A percentile compares a stretch with the other conserved stretches of the same genome.
Evolutionary conservation across 35 echinoderm and acorn worm genomes (phyloP).

Genomic region (Strongylocentrotus purpuratus): DNA sequence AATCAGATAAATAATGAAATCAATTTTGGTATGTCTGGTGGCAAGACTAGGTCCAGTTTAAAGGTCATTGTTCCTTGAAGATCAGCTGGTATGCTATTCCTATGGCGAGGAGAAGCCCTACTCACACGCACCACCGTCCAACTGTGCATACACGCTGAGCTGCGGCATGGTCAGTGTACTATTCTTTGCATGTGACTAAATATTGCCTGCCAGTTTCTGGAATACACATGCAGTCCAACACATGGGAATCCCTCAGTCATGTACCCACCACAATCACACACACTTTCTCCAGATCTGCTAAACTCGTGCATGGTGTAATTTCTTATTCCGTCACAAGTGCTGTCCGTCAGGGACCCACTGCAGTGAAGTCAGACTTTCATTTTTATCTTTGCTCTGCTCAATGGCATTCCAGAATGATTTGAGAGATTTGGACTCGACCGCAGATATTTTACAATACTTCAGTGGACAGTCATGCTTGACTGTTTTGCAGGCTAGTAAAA

Average conservation of each 20-base stretch:
- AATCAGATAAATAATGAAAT: too few species aligned
- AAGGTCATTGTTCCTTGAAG: not conserved
- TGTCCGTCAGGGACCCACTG: not conserved
- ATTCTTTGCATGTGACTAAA: not conserved
- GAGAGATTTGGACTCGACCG: not conserved
- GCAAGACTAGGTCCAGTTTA: not conserved
- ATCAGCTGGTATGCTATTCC: conserved; percentile 16
- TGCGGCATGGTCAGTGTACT: not conserved
- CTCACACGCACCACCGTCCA: not conserved
- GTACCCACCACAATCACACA: not conserved
- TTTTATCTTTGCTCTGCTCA: not conserved
- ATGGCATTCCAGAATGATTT: not conserved
- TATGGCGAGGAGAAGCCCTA: not conserved
- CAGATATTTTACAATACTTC: not conserved
- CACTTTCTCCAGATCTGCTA: not conserved
- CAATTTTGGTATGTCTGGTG: not conserved
- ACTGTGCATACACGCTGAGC: not conserved
- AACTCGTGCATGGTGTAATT: not conserved
- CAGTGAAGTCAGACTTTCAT: not conserved
- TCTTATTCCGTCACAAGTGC: not conserved
- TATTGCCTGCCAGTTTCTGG: not conserved
- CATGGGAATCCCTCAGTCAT: not conserved
- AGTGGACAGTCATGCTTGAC: not conserved
- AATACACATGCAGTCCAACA: not conserved
- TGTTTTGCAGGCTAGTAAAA: not conserved